These are phyloP conservation scores for Galeopterus variegatus DNA, from an alignment of 2,113 vertebrate species.

Conservation along the genomic window DNA sequence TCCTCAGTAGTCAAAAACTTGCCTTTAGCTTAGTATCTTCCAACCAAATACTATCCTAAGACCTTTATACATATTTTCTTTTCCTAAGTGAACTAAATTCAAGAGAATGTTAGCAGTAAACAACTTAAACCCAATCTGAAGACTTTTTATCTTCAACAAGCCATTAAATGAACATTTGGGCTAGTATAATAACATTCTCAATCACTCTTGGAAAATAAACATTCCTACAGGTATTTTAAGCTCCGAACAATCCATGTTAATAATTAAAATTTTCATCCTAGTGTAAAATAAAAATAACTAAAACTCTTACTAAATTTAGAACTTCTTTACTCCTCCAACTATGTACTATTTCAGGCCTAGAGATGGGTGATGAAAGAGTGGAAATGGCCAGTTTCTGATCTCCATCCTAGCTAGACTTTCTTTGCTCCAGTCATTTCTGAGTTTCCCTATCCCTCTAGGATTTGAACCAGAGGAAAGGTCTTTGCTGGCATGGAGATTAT, in stretches of 20 bases:
- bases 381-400: neutral
- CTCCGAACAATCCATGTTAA: neutral
- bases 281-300: neutral
- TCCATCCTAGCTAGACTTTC: neutral
- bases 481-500: neutral
- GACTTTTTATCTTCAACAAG: neutral
- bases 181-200: neutral
- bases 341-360: neutral
- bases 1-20: neutral
- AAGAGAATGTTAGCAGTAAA: neutral
- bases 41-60: neutral
- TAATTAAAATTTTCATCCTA: neutral
- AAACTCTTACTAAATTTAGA: neutral
- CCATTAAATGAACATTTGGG: neutral
- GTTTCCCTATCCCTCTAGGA: neutral
- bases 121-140: neutral
- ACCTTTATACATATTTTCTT: neutral
- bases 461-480: neutral
- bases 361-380: neutral
- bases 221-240: neutral
- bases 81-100: neutral
- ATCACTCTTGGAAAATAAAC: neutral
- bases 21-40: neutral
- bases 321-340: neutral
- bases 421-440: neutral